Percentiles rank a stretch among this genome's conserved stretches.
These are phyloP conservation scores for Sebastes dallii DNA, from an alignment of 2,797 vertebrate genomes.

Conservation along the genomic window DNA sequence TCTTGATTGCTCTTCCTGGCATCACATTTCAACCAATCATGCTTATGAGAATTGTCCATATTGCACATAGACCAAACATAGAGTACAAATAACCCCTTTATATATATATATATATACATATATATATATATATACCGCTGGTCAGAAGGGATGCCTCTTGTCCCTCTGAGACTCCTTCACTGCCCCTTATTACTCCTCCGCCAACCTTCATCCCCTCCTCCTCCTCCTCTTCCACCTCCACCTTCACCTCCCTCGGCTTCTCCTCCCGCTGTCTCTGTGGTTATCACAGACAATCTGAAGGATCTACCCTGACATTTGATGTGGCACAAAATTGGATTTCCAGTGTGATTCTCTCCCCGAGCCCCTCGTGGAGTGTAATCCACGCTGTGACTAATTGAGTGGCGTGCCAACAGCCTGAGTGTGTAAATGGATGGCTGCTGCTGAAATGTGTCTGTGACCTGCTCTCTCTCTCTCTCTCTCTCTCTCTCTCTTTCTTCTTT, in stretches of 20 bases:
- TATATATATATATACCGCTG: background rate
- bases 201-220: conserved; percentile 39
- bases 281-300: conserved; percentile 65
- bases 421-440: conserved; percentile 68
- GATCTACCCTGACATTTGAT: conserved; percentile 73
- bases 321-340: conserved; percentile 78
- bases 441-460: conserved; percentile 65
- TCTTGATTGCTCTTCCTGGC: background rate
- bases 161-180: conserved; percentile 2
- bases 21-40: background rate
- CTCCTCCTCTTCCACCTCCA: conserved; percentile 8
- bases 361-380: conserved; percentile 68
- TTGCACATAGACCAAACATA: background rate
- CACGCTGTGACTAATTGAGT: conserved; percentile 78
- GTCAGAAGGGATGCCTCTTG: conserved; percentile 9
- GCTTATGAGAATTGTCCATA: background rate
- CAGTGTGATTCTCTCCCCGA: conserved; percentile 64
- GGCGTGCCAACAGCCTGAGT: conserved; percentile 63
- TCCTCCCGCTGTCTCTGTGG: conserved; percentile 41
- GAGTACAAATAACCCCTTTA: background rate
- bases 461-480: background rate
- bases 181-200: conserved; percentile 23
- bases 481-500: background rate
- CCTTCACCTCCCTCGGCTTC: conserved; percentile 27
- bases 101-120: background rate